Evolutionary conservation across 2,113 vertebrate species (phyloP).

Genomic region (Tiliqua scincoides): DNA sequence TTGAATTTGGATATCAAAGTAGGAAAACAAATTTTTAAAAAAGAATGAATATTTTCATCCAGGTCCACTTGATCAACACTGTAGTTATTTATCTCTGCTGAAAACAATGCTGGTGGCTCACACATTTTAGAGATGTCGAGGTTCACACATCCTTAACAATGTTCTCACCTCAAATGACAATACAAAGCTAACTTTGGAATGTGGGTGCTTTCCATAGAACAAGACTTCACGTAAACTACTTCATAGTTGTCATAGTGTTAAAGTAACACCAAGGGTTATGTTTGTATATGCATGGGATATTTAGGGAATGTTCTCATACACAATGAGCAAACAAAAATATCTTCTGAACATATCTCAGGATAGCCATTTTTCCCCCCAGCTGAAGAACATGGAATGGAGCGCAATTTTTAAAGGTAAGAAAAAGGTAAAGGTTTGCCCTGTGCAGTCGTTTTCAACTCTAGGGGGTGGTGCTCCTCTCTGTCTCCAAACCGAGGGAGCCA

Average conservation of each 20-base stretch:
- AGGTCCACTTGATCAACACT: not conserved
- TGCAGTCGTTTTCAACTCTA: too few species aligned
- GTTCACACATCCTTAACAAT: constrained; percentile 36
- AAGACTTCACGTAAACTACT: constrained; percentile 6
- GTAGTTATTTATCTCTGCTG: not conserved
- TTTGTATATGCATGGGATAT: not conserved
- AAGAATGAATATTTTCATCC: not conserved
- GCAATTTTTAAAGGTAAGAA: too few species aligned
- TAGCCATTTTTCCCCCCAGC: constrained; percentile 4
- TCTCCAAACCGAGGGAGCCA: too few species aligned
- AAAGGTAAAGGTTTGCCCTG: too few species aligned
- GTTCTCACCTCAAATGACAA: constrained; percentile 9
- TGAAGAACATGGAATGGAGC: too few species aligned
- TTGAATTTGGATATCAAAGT: not conserved
- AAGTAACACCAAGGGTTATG: constrained; percentile 47
- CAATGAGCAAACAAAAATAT: not conserved
- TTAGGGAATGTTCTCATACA: not conserved
- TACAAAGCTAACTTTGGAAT: constrained; percentile 20
- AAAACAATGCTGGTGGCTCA: constrained; percentile 25
- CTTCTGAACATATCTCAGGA: not conserved
- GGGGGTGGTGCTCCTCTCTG: too few species aligned
- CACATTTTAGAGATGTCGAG: constrained; percentile 38
- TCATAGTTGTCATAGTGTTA: constrained; percentile 21
- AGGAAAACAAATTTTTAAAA: not conserved
- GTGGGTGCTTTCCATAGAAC: constrained; percentile 34